A percentile compares a stretch with the other conserved stretches of the same genome.
These are phyloP conservation scores for Oligia fasciuncula DNA, from an alignment of 2,888 invertebrate species.

Conservation along the genomic window DNA sequence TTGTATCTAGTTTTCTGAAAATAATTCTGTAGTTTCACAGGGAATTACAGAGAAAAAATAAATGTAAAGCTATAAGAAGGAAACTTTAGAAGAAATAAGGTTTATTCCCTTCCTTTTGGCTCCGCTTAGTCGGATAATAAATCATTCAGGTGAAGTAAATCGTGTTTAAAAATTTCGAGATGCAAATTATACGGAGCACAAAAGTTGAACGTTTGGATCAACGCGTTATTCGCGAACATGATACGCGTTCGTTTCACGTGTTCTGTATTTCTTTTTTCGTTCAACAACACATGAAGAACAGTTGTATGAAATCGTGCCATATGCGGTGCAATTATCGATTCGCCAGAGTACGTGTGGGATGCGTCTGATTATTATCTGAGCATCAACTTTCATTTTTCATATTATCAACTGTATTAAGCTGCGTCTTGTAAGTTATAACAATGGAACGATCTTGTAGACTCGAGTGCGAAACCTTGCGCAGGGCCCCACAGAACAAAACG, in stretches of 20 bases:
- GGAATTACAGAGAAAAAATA: slow-evolving; percentile 33
- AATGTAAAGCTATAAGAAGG: slow-evolving; percentile 24
- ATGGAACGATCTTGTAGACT: slow-evolving; percentile 40
- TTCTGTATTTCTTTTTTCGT: slow-evolving; percentile 54
- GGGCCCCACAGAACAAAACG: slow-evolving; percentile 41
- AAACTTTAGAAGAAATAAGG: slow-evolving; percentile 47
- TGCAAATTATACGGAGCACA: slow-evolving; percentile 57
- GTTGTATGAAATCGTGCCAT: slow-evolving; percentile 56
- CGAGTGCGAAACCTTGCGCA: slow-evolving; percentile 30
- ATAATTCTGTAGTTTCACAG: slow-evolving; percentile 36
- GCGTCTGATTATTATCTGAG: slow-evolving; percentile 59
- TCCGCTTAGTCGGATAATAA: slow-evolving; percentile 54
- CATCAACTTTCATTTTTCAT: slow-evolving; percentile 63
- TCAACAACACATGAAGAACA: slow-evolving; percentile 54
- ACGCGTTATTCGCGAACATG: slow-evolving; percentile 51
- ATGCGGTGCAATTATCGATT: slow-evolving; percentile 63
- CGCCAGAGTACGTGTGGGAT: slow-evolving; percentile 60
- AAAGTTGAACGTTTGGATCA: slow-evolving; percentile 54
- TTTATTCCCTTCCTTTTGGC: slow-evolving; percentile 38
- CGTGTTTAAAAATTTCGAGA: slow-evolving; percentile 57
- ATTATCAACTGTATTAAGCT: slow-evolving; percentile 42
- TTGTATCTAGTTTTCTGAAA: slow-evolving; percentile 49
- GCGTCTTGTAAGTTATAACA: slow-evolving; percentile 48
- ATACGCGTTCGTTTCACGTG: slow-evolving; percentile 42
- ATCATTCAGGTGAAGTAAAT: slow-evolving; percentile 60